These are phyloP conservation scores for Polietes domitor DNA, from an alignment of 2,888 invertebrate genomes.

Conservation along the genomic window DNA sequence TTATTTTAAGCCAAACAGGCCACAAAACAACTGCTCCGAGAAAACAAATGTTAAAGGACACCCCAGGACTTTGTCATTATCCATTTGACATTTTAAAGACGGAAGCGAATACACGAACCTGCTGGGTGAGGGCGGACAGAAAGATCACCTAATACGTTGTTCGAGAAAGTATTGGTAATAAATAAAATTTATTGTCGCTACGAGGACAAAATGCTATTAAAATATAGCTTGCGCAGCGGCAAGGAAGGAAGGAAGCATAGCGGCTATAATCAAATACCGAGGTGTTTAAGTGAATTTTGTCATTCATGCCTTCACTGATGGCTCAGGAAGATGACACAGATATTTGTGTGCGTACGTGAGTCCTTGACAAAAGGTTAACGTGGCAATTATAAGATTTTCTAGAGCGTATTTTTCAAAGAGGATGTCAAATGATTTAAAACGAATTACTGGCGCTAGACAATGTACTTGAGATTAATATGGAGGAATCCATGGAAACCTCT, in stretches of 20 bases:
- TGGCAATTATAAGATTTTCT: background rate
- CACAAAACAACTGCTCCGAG: background rate
- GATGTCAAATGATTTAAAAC: background rate
- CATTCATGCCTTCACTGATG: no score
- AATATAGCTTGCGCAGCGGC: background rate
- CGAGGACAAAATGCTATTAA: background rate
- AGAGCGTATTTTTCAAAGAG: no score
- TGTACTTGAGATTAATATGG: no score
- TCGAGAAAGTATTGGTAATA: background rate
- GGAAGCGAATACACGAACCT: background rate
- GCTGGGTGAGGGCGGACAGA: background rate
- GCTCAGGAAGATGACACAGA: no score
- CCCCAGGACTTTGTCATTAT: background rate
- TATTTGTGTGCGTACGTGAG: background rate
- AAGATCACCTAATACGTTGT: background rate
- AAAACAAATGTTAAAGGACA: background rate
- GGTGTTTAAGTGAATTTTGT: no score
- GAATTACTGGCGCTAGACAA: no score
- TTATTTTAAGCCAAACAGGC: slow-evolving; percentile 9
- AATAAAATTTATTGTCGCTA: background rate
- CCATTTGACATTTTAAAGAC: background rate
- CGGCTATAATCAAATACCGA: background rate
- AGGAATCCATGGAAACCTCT: no score
- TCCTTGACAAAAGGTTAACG: background rate
- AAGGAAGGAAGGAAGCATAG: background rate